These are phyloP conservation scores for Strix occidentalis DNA, from an alignment of 2,797 vertebrate species.

Conservation along the genomic window DNA sequence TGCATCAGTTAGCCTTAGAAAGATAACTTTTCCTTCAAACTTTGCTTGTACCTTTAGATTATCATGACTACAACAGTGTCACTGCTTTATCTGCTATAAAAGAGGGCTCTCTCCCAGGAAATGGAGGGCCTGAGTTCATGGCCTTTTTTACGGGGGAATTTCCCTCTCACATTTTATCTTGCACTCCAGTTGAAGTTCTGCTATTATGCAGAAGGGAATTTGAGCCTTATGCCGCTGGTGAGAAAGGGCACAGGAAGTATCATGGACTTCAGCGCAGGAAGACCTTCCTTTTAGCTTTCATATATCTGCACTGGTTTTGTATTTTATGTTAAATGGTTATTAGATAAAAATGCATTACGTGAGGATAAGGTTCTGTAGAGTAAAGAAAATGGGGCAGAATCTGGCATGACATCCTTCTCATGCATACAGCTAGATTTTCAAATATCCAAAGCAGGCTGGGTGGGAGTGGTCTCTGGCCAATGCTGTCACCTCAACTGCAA, in stretches of 20 bases:
- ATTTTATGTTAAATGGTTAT: background rate
- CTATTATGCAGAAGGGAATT: background rate
- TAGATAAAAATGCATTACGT: accelerated
- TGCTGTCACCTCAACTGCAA: accelerated
- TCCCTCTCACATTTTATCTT: background rate
- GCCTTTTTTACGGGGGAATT: background rate
- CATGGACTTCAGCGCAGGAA: accelerated
- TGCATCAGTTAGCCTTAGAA: background rate
- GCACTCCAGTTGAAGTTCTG: background rate
- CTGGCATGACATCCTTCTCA: background rate
- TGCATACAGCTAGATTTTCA: accelerated
- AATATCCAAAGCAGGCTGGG: background rate
- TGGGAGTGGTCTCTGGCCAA: background rate
- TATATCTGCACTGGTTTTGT: background rate
- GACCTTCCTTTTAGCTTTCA: background rate
- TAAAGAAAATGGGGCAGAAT: background rate
- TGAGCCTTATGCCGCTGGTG: accelerated
- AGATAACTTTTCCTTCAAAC: background rate
- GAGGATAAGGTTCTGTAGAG: background rate
- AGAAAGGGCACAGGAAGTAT: background rate
- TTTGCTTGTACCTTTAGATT: background rate
- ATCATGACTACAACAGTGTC: background rate
- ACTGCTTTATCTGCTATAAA: background rate
- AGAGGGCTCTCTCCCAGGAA: background rate
- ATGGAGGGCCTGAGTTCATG: background rate